These are phyloP conservation scores for Mayetiola destructor DNA, from an alignment of 2,888 invertebrate genomes.

Conservation along the genomic window DNA sequence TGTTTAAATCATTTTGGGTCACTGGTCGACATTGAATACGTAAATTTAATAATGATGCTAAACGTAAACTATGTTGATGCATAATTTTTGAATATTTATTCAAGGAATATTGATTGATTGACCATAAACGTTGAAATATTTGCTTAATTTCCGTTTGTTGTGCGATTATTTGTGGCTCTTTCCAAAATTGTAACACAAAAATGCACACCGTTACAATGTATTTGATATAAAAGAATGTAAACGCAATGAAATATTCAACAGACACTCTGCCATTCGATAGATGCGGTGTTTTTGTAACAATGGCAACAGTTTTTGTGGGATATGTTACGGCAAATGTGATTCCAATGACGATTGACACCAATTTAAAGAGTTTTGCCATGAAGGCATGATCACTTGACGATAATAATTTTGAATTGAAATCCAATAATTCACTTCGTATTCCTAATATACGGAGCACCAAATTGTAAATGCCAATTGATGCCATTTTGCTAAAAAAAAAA, in stretches of 20 bases:
- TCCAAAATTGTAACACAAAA: background rate
- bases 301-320: too few relatives aligned
- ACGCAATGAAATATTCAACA: background rate
- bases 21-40: too few relatives aligned
- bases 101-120: background rate
- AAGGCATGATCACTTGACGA: background rate
- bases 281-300: background rate
- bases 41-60: too few relatives aligned
- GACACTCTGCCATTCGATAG: background rate
- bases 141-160: background rate
- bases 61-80: too few relatives aligned
- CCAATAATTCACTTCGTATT: background rate
- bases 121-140: background rate
- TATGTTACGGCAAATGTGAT: background rate
- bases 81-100: background rate
- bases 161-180: background rate
- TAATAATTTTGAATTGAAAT: background rate
- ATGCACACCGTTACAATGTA: background rate
- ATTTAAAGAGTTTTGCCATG: background rate
- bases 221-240: background rate
- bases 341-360: background rate
- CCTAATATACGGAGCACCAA: background rate
- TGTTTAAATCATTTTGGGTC: background rate
- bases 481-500: too few relatives aligned
- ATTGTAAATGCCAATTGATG: background rate